Evolutionary conservation across 1,140 invertebrate genomes (phyloP).

Genomic region (Saxidomus purpurata): DNA sequence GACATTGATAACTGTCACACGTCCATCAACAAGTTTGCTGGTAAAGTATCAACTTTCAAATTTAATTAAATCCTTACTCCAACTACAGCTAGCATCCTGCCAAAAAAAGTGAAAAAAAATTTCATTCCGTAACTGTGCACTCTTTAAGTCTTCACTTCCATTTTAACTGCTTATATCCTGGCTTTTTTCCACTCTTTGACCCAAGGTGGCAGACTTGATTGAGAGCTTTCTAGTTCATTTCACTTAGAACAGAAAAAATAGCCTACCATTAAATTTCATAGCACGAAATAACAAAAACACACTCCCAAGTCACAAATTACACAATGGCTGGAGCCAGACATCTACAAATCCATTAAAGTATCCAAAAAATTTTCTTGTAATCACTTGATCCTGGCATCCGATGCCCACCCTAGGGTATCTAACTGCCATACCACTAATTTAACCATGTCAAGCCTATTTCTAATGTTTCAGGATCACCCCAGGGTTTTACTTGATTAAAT

Average conservation of each 20-base stretch:
- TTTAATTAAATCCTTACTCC: no score
- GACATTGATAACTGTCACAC: no score
- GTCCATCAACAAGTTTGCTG: no score
- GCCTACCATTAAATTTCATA: background rate
- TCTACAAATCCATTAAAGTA: constrained; percentile 8
- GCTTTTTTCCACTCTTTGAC: no score
- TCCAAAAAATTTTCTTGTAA: background rate
- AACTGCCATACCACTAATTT: background rate
- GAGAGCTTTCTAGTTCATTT: background rate
- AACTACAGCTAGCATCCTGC: no score
- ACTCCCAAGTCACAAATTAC: background rate
- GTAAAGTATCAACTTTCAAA: no score
- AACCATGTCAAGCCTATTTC: constrained; percentile 3
- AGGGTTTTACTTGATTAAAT: constrained; percentile 17
- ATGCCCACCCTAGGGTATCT: background rate
- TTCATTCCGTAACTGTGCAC: no score
- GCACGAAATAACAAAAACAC: background rate
- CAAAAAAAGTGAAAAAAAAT: no score
- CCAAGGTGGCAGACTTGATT: background rate
- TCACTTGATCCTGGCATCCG: background rate
- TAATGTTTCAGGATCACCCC: background rate
- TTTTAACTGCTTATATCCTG: no score
- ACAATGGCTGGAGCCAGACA: background rate
- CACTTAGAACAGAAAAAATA: background rate
- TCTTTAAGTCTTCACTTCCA: no score